phyloP scores from a whole-genome alignment of 2,888 invertebrate genomes.

The Drosophila silvestris region DNA sequence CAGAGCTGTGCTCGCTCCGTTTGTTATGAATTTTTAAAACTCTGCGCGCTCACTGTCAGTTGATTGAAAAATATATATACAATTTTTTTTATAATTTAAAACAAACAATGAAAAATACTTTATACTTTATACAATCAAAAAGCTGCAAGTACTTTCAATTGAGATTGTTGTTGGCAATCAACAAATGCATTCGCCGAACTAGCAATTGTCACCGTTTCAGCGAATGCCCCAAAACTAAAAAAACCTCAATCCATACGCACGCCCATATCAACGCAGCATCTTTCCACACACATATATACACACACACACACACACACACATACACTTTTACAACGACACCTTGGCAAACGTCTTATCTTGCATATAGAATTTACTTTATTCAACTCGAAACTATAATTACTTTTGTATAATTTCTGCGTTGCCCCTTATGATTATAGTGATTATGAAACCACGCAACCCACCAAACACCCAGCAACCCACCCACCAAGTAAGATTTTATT shows the following conservation, averaged over 20 bases:
- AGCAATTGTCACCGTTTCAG: conserved; percentile 8
- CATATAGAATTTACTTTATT: conserved; percentile 53
- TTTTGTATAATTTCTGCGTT: conserved; percentile 61
- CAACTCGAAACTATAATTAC: conserved; percentile 50
- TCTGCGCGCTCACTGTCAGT: conserved; percentile 52
- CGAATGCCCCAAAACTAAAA: not conserved
- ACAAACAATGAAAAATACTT: conserved; percentile 32
- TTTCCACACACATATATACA: conserved; percentile 17
- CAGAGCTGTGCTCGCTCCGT: conserved; percentile 26
- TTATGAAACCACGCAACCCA: conserved; percentile 34
- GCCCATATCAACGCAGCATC: conserved; percentile 6
- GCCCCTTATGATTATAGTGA: conserved; percentile 31
- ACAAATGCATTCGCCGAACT: conserved; percentile 25
- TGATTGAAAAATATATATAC: conserved; percentile 50
- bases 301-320: conserved; percentile 22
- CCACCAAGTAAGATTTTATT: conserved; percentile 37
- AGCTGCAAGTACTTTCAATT: conserved; percentile 20
- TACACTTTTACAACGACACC: conserved; percentile 34
- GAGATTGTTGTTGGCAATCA: conserved; percentile 42
- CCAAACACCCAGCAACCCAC: conserved; percentile 21
- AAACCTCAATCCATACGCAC: conserved; percentile 19
- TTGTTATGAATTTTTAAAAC: conserved; percentile 67
- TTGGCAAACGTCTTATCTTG: conserved; percentile 67
- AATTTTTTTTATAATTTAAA: conserved; percentile 23
- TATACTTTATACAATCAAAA: conserved; percentile 14